Base-by-base conservation (phyloP, 1,140 invertebrate species). In the Oncopodura yosiiana region DNA sequence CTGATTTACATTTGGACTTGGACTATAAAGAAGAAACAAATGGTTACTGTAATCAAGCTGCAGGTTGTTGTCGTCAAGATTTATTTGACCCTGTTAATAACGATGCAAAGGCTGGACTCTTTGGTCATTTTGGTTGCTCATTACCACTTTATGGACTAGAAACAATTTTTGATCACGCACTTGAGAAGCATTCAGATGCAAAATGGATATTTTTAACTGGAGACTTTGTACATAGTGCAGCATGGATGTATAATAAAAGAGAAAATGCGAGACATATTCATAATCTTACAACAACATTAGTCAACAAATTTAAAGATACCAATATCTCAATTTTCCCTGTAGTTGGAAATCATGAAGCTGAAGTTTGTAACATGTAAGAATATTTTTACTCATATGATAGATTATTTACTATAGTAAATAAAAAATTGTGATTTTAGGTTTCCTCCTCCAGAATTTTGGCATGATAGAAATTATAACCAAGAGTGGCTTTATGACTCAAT, bases 341-440 rank as follows among this genome's bases (percentile, higher is more conserved):
- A 3, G 62, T 81, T 21, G 80, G 81, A 16, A 83, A 83, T 66
- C 81, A 83, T 60, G 81, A 83, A 66, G 71, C 76, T 54, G 67
- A 73, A 39, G 79, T 79, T 18, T 72, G 75, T 8, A 76, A 78
- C 70, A n/a, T n/a, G n/a, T n/a, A n/a, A n/a, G n/a, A n/a, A n/a
- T n/a, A n/a, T n/a, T 44, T 19, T 48, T 18, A 46, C 6, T 34
- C 32, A 6, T 8, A 34, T 14, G 8, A 34, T 14, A 6, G 6
- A 8, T 34, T 34, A 34, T 14, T 8, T 14, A 6, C 32, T 14
- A 34, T 6, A 8, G 6, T 34, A 34, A 34, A 8, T 34, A 8
- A 8, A 14, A 8, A 34, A 8, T 34, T 34, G 8, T 14, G 6
- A 34, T 34, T 34, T 34, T 34, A 53, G 50, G 45, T 61, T 49